phyloP scores from a whole-genome alignment of 2,888 invertebrate species.

The Anthophora plumipes region DNA sequence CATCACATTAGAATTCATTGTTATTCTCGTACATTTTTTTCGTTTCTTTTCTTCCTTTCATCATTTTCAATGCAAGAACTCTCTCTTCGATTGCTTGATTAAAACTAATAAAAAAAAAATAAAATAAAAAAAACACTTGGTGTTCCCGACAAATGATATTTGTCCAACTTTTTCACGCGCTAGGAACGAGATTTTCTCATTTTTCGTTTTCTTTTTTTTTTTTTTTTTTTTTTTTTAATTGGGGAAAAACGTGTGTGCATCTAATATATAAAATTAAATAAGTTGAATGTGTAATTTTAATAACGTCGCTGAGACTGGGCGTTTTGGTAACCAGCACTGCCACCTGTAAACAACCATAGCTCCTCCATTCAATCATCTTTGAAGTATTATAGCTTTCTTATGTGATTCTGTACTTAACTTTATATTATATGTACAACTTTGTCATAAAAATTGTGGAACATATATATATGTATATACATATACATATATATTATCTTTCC shows the following conservation, averaged over 20 bases:
- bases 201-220: not conserved
- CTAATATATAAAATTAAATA: conserved; percentile 73
- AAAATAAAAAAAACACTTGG: conserved; percentile 20
- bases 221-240: conserved; percentile 17
- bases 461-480: conserved; percentile 3
- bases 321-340: conserved; percentile 83
- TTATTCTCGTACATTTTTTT: not conserved
- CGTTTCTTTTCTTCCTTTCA: not conserved
- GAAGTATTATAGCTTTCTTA: conserved; percentile 55
- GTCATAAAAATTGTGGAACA: conserved; percentile 20
- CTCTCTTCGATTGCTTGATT: not conserved
- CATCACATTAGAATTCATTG: not conserved
- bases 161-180: conserved; percentile 64
- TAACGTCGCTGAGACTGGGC: conserved; percentile 80
- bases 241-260: conserved; percentile 53
- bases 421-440: conserved; percentile 44
- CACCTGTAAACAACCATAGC: conserved; percentile 82
- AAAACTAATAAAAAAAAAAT: not conserved
- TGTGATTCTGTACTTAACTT: conserved; percentile 48
- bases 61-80: conserved; percentile 18
- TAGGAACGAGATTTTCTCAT: conserved; percentile 48
- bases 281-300: conserved; percentile 71
- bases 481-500: conserved; percentile 6
- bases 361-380: conserved; percentile 77
- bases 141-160: conserved; percentile 38